Conservation (phyloP, 1,140 invertebrate species). For the Coenobita brevimanus region DNA sequence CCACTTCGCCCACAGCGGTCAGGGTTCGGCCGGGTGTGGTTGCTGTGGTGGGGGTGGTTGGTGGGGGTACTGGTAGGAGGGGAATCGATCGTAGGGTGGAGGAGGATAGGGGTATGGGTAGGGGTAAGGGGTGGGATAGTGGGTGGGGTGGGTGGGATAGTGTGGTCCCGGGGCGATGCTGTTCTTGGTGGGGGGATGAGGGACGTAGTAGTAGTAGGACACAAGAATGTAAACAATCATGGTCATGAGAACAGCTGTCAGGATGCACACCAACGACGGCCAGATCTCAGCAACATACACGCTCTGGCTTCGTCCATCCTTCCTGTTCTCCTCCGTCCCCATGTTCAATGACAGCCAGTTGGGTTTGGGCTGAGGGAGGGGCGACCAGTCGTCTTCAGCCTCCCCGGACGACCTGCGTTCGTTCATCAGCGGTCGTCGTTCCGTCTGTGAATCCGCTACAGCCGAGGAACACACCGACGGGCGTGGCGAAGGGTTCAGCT, state of each 20-base stretch:
- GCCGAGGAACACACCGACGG: conserved; percentile 44
- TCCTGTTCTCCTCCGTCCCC: not conserved
- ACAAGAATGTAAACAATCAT: conserved; percentile 39
- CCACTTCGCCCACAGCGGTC: conserved; percentile 41
- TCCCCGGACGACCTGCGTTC: not conserved
- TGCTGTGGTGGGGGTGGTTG: no score
- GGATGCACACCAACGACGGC: conserved; percentile 54
- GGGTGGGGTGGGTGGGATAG: conserved; percentile 5
- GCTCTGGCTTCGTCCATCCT: not conserved
- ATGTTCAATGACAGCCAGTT: conserved; percentile 51
- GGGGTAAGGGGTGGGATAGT: not conserved
- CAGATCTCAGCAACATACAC: conserved; percentile 55
- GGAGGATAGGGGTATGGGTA: conserved; percentile 39
- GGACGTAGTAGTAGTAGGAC: conserved; percentile 41
- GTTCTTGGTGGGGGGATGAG: conserved; percentile 27
- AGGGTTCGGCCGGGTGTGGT: conserved; percentile 26
- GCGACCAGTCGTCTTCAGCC: conserved; percentile 22
- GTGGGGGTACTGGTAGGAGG: not conserved
- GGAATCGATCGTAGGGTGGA: conserved; percentile 38
- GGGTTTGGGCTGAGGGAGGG: conserved; percentile 24
- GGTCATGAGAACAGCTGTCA: conserved; percentile 44
- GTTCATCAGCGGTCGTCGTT: conserved; percentile 32
- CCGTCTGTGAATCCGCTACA: conserved; percentile 7
- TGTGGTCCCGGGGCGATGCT: conserved; percentile 6
- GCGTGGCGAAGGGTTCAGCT: conserved; percentile 11